A percentile compares a stretch with the other conserved stretches of the same genome.
These are phyloP conservation scores for Serranochromis macrocephalus DNA, from an alignment of 2,113 vertebrate species.

Conservation along the genomic window DNA sequence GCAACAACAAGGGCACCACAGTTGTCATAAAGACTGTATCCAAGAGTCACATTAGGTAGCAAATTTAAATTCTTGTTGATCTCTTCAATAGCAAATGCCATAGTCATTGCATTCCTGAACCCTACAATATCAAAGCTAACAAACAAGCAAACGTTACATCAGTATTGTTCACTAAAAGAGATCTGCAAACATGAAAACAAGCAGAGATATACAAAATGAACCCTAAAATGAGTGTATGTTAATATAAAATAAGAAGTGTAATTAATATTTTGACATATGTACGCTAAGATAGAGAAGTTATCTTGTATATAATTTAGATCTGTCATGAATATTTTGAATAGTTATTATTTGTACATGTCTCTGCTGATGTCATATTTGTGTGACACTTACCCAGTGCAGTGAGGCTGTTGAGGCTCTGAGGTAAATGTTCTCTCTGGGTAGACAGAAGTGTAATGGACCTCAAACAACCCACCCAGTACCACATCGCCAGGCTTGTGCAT, in stretches of 20 bases:
- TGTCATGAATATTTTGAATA: background rate
- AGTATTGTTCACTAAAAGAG: background rate
- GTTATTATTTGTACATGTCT: background rate
- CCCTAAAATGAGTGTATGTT: background rate
- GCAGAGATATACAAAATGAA: background rate
- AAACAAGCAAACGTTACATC: background rate
- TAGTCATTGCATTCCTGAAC: slow-evolving; percentile 54
- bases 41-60: slow-evolving; percentile 56
- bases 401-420: slow-evolving; percentile 24
- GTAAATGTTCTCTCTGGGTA: slow-evolving; percentile 29
- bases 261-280: background rate
- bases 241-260: background rate
- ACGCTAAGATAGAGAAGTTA: background rate
- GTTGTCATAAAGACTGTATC: slow-evolving; percentile 63
- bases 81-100: slow-evolving; percentile 62
- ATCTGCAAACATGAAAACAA: background rate
- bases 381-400: slow-evolving; percentile 39
- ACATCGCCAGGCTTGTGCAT: slow-evolving; percentile 41
- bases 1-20: slow-evolving; percentile 52
- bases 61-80: slow-evolving; percentile 54
- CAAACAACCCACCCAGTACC: slow-evolving; percentile 47
- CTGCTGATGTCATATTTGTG: background rate
- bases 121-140: slow-evolving; percentile 35
- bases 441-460: slow-evolving; percentile 40
- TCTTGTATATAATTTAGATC: background rate